Evolutionary conservation across 2,888 invertebrate species (phyloP), one percentile per base, ranked within the genome.

Genomic region (Diploptera punctata): DNA sequence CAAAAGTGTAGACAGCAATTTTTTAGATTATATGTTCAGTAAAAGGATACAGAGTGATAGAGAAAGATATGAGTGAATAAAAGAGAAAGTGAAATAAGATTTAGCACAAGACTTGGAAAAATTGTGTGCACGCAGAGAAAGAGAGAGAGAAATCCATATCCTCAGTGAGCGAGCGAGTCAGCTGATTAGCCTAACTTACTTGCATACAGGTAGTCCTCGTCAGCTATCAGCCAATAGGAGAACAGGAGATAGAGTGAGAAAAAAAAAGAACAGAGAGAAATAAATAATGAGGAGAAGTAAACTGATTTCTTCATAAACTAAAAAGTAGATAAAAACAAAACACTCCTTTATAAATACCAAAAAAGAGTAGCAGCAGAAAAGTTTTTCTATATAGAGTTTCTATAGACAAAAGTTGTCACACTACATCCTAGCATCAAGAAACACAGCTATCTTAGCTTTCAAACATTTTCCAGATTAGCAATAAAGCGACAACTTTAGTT

Each of bases 131-230:
- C 65, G 44, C 47, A 65, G 65, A 65, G 44, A 65, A 65, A 43
- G 16, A 60, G 29, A 29, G 31, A 65, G 44, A 44, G 29, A 65
- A 44, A 44, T 47, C n/a, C 44, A 44, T 21, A 44, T 47, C 65
- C n/a, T 65, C 47, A 65, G 26, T 65, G 65, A 47, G 65, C 29
- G 18, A 65, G 65, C 47, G 47, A 65, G 44, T 65, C 26, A 47
- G 47, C 65, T 65, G 65, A 65, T 54, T 61, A 33, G 38, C 81
- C 80, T 80, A 84, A 87, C 88, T 88, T 88, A 88, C 88, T 88
- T 88, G 88, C 81, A 82, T 86, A 85, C 81, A 86, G 85, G 87
- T 85, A 87, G 84, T 88, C 88, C 84, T 88, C 88, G 71, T 75
- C 75, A 68, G 75, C 75, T 75, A 72, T 70, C 57, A 70, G 57